Base-by-base conservation (phyloP, 2,113 vertebrate genomes). In the Gymnocephalus cernua region DNA sequence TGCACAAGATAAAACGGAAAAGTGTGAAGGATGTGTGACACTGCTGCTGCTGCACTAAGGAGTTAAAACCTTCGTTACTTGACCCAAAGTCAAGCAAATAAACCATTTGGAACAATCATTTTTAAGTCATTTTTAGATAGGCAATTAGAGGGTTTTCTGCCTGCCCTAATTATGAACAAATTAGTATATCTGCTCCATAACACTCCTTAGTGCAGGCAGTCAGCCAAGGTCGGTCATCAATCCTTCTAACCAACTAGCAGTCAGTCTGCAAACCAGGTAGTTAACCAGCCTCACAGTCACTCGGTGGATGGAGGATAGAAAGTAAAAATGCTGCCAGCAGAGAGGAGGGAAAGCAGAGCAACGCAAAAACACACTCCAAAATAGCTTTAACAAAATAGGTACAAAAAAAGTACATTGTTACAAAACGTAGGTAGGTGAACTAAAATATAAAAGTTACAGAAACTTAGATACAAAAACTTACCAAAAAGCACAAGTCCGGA, bases 401-500 rank as follows among this genome's bases (percentile, higher is more conserved):
- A 83, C 18, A 85, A 82, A 63, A 68, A 70, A 80, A 85, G 23
- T 25, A 82, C 80, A 82, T 67, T 47, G 32, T 38, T 61, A 83
- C 85, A 87, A 69, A 94, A 94, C 87, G 77, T 48, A 93, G 77
- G 80, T 76, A 68, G 77, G 54, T 79, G 25, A 93, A 93, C 77
- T 85, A 66, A 92, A 86, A 84, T 85, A 90, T 61, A 86, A 80
- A 76, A 86, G 41, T 84, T 57, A 87, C 85, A 83, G 78, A 86
- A 94, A 94, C 88, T 89, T 84, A 87, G 67, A 86, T 88, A 92
- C 90, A 93, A 90, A 88, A 97, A 99, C 98, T 99, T 99, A 99
- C 98, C 98, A 99, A 98, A 94, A 98, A 98, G 97, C 97, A 99
- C 96, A 95, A 97, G 98, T 98, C 98, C 98, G 97, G 97, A 95